Conservation (phyloP, 2,797 vertebrate species). For the Xenentodon cancila region DNA sequence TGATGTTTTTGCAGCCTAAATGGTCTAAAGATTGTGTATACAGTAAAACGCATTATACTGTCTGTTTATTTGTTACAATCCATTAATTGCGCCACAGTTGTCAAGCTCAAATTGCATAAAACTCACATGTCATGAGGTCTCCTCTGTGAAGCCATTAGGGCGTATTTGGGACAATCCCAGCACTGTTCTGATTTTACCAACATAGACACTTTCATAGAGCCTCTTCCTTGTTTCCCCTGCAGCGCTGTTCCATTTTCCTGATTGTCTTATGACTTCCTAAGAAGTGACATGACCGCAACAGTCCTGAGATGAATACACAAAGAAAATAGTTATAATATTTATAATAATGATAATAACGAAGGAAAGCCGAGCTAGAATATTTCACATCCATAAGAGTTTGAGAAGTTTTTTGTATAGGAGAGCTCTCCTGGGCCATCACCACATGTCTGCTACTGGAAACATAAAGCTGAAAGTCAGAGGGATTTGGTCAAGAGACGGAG, state of each 20-base stretch:
- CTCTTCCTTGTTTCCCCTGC: conserved; percentile 6
- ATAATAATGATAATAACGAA: background rate
- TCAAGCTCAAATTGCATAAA: conserved; percentile 10
- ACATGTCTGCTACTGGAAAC: conserved; percentile 28
- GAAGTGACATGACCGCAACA: no score
- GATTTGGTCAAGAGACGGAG: conserved; percentile 25
- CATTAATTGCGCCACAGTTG: no score
- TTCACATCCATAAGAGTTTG: background rate
- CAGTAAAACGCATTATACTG: no score
- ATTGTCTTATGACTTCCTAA: conserved; percentile 4
- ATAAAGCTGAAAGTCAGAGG: conserved; percentile 47
- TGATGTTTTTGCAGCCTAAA: no score
- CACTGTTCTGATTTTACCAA: conserved; percentile 18
- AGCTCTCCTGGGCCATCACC: conserved; percentile 25
- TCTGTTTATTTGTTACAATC: no score
- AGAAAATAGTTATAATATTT: conserved; percentile 23
- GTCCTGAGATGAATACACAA: conserved; percentile 10
- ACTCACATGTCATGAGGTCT: conserved; percentile 28
- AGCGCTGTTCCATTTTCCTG: conserved; percentile 9
- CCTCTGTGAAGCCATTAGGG: conserved; percentile 5
- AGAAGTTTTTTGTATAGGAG: conserved; percentile 18
- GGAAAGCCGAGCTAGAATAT: background rate
- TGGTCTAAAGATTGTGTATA: no score
- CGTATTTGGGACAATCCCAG: conserved; percentile 5
- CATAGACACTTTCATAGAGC: background rate